Evolutionary conservation across 2,797 vertebrate genomes (phyloP), one percentile per base, ranked within the genome.

Genomic region (Oryzias dopingdopingensis): DNA sequence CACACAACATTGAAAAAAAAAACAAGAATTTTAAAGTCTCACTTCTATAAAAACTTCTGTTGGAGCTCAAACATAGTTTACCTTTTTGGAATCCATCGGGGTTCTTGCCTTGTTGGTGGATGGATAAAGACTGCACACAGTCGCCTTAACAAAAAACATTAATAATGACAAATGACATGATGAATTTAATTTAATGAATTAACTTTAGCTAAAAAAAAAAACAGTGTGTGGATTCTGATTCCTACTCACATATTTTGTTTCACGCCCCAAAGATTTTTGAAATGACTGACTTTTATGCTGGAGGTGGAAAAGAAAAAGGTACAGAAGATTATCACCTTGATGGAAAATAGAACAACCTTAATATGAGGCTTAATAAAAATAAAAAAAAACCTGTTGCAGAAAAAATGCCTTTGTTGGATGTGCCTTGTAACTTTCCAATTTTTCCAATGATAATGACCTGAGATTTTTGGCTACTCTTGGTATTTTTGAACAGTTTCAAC

Each of bases 201-300:
- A 29, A 14, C 14, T 45, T 17, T 13, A 14, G 32, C 6, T 24
- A 42, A 47, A 59, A 43, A 59, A 43, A 41, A 2, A 17, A 14
- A 4, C 14, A 37, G 14, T 20, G 22, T 29, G 6, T 4, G 16
- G 37, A 56, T 18, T 47, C 5, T 7, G 56, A 59, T 12, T 14
- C 16, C 8, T 49, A 94, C 96, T 94, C 87, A 99, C 96, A 84
- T 96, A 96, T 97, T 93, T 98, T 43, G 96, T 98, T 94, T 99
- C 96, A 59, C 95, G 91, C 26, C 96, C 97, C 70, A 91, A 73
- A 68, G 91, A 84, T 88, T 90, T 94, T 49, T 91, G 86, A 57
- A 84, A 73, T 10, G 89, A 79, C 51, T 89, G 77, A 67, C 85
- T 76, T 22, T 65, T 83, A 86, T 92, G 67, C 84, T 87, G 63